Evolutionary conservation across 2,797 vertebrate genomes (phyloP).

Genomic region (Limosa lapponica): DNA sequence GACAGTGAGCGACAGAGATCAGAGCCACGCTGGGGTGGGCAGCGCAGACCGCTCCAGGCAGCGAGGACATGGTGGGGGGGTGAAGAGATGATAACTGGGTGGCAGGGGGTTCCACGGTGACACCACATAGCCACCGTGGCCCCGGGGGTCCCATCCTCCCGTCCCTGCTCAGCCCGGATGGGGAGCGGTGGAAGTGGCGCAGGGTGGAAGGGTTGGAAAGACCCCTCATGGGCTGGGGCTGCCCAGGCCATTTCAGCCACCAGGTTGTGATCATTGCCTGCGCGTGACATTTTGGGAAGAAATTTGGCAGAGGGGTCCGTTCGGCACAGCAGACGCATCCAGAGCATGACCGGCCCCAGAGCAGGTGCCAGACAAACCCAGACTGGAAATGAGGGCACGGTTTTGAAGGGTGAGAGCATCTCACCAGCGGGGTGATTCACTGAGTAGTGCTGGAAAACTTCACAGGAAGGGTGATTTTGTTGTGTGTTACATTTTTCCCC

Average conservation of each 20-base stretch:
- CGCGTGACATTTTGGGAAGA: not conserved
- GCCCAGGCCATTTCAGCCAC: rapidly evolving
- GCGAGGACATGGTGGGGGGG: rapidly evolving
- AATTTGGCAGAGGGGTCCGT: not conserved
- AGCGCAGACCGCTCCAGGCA: not conserved
- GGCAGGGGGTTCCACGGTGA: rapidly evolving
- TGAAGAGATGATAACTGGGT: rapidly evolving
- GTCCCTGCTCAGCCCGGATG: rapidly evolving
- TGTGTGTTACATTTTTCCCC: not conserved
- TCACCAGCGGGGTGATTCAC: rapidly evolving
- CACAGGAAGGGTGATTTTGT: not conserved
- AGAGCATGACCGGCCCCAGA: not conserved
- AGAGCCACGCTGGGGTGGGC: not conserved
- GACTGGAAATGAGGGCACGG: not conserved
- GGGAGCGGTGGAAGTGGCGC: rapidly evolving
- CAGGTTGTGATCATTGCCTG: not conserved
- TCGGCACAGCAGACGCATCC: rapidly evolving
- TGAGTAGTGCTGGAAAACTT: not conserved
- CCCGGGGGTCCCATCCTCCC: rapidly evolving
- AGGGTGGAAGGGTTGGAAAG: not conserved
- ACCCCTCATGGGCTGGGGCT: rapidly evolving
- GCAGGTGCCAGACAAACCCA: not conserved
- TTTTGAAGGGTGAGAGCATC: not conserved
- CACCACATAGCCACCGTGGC: rapidly evolving
- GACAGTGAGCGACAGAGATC: not conserved